A percentile compares a stretch with the other conserved stretches of the same genome.
Conservation (phyloP, 2,888 invertebrate species). For the Drosophila mettleri region DNA sequence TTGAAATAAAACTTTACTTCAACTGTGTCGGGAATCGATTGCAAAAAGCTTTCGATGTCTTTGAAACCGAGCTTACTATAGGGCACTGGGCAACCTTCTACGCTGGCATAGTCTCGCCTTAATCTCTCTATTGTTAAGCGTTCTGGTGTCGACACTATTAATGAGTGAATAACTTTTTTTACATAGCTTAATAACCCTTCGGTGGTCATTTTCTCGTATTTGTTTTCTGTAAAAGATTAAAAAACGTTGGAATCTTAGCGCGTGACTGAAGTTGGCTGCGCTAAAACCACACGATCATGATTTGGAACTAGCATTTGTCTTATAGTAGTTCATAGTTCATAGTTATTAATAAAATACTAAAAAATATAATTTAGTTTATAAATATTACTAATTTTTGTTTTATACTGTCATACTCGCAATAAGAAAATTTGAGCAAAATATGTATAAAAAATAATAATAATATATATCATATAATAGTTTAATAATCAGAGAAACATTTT, state of each 20-base stretch:
- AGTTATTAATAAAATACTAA: not conserved
- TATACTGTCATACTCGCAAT: not conserved
- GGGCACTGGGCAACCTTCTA: conserved; percentile 73
- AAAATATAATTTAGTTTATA: not conserved
- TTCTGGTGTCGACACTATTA: conserved; percentile 75
- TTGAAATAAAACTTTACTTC: conserved; percentile 46
- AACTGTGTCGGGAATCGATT: conserved; percentile 76
- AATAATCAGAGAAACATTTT: not conserved
- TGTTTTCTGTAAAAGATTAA: not conserved
- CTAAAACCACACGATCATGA: not conserved
- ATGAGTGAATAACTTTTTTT: conserved; percentile 76
- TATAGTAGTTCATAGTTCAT: not conserved
- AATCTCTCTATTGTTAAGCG: conserved; percentile 68
- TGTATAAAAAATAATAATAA: not conserved
- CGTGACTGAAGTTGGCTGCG: conserved; percentile 47
- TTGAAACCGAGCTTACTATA: conserved; percentile 67
- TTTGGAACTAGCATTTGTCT: not conserved
- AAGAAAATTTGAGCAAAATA: not conserved
- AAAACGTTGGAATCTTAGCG: conserved; percentile 31
- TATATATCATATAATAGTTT: not conserved
- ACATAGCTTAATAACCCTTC: conserved; percentile 62
- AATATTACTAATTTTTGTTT: too few species aligned
- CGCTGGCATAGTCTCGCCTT: conserved; percentile 65
- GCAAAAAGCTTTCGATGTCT: conserved; percentile 73
- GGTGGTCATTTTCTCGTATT: conserved; percentile 57